Evolutionary conservation across 2,888 invertebrate genomes (phyloP).

Genomic region (Acanthosepion lycidas): DNA sequence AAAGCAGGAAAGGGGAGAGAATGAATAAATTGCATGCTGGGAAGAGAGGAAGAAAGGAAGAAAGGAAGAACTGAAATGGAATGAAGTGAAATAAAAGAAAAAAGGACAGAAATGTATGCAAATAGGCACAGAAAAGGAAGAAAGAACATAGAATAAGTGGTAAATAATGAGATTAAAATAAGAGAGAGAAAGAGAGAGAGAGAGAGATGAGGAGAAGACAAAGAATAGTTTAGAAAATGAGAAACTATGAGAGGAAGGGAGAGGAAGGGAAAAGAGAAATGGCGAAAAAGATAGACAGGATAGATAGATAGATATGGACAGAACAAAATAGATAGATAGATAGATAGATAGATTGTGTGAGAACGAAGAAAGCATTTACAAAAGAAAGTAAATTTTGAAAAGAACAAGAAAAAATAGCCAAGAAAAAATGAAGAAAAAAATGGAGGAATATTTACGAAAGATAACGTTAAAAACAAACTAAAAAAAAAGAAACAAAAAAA

Average conservation of each 20-base stretch:
- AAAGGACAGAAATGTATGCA: background rate
- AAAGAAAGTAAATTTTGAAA: background rate
- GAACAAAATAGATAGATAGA: too few relatives aligned
- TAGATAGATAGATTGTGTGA: too few relatives aligned
- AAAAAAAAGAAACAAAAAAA: background rate
- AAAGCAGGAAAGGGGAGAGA: background rate
- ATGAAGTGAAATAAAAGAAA: background rate
- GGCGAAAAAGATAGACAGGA: too few relatives aligned
- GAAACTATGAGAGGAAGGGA: too few relatives aligned
- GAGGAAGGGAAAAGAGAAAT: too few relatives aligned
- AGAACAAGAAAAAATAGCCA: background rate
- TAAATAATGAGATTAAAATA: background rate
- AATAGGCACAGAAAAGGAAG: background rate
- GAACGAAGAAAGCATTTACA: background rate
- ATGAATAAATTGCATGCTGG: background rate
- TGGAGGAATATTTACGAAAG: background rate
- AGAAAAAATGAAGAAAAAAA: background rate
- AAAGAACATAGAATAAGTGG: background rate
- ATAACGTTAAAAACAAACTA: background rate
- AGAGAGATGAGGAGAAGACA: background rate
- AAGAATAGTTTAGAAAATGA: too few relatives aligned
- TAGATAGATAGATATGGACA: background rate
- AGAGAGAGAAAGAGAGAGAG: too few relatives aligned
- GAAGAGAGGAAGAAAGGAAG: background rate
- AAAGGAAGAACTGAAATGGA: background rate